Conservation (phyloP, 2,888 invertebrate species). For the Cosmopolites sordidus region DNA sequence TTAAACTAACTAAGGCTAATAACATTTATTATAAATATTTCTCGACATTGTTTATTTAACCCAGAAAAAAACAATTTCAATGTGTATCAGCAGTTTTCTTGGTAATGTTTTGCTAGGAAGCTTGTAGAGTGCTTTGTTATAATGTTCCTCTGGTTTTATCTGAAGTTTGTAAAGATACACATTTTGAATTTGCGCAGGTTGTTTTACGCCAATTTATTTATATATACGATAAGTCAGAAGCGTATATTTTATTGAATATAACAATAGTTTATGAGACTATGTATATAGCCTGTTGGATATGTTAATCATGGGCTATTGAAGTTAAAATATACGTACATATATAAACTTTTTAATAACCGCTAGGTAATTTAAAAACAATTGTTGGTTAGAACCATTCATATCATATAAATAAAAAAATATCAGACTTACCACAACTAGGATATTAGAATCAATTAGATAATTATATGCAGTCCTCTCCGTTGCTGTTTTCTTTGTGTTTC, state of each 20-base stretch:
- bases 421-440: neutral
- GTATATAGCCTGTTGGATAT: neutral
- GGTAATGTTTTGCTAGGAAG: neutral
- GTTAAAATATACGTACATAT: neutral
- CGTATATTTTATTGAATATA: too few relatives aligned
- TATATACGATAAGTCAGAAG: too few relatives aligned
- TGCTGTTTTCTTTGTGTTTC: too few relatives aligned
- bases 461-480: neutral
- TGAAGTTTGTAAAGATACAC: too few relatives aligned
- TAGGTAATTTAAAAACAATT: neutral
- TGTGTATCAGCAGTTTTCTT: neutral
- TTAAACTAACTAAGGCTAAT: neutral
- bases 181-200: too few relatives aligned
- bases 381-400: slow-evolving; percentile 1
- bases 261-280: too few relatives aligned
- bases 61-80: slow-evolving; percentile 19
- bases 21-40: slow-evolving; percentile 4
- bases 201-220: too few relatives aligned
- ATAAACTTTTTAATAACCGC: neutral
- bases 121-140: neutral
- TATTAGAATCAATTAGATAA: neutral
- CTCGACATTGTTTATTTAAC: slow-evolving; percentile 23
- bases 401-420: neutral
- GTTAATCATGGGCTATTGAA: neutral
- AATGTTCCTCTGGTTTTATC: neutral